Percentiles rank a stretch among this genome's conserved stretches.
phyloP scores from a whole-genome alignment of 2,888 invertebrate genomes.

The Danaus chrysippus region DNA sequence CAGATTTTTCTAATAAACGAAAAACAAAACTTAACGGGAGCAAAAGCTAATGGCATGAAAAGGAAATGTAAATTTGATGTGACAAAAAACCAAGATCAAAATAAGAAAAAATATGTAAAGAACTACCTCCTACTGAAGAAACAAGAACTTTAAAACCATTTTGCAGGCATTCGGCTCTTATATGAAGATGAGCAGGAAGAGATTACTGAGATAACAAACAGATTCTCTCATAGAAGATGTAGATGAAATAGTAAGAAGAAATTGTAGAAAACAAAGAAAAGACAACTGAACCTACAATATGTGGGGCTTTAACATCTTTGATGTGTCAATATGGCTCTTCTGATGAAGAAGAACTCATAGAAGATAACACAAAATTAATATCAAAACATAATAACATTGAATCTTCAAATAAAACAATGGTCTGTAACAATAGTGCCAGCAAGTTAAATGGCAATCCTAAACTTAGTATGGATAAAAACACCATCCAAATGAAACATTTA shows the following conservation, averaged over 20 bases:
- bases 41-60: constrained; percentile 16
- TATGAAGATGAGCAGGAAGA: constrained; percentile 41
- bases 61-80: constrained; percentile 11
- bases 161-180: constrained; percentile 68
- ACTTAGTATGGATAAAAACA: constrained; percentile 10
- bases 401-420: constrained; percentile 18
- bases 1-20: constrained; percentile 45
- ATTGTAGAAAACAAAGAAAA: constrained; percentile 18
- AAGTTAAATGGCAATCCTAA: constrained; percentile 30
- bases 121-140: constrained; percentile 39
- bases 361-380: constrained; percentile 17
- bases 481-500: constrained; percentile 3
- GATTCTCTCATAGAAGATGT: constrained; percentile 62
- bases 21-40: constrained; percentile 39
- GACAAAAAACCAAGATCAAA: constrained; percentile 9
- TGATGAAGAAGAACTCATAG: constrained; percentile 56
- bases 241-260: constrained; percentile 35
- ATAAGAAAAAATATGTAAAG: constrained; percentile 34
- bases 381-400: constrained; percentile 22
- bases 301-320: constrained; percentile 77
- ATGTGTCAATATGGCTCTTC: constrained; percentile 79
- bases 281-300: constrained; percentile 50
- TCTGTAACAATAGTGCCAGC: constrained; percentile 7
- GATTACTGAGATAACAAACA: constrained; percentile 36
- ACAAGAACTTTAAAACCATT: constrained; percentile 63